Evolutionary conservation across 2,888 invertebrate genomes (phyloP).

Genomic region (Crepidodera aurea): DNA sequence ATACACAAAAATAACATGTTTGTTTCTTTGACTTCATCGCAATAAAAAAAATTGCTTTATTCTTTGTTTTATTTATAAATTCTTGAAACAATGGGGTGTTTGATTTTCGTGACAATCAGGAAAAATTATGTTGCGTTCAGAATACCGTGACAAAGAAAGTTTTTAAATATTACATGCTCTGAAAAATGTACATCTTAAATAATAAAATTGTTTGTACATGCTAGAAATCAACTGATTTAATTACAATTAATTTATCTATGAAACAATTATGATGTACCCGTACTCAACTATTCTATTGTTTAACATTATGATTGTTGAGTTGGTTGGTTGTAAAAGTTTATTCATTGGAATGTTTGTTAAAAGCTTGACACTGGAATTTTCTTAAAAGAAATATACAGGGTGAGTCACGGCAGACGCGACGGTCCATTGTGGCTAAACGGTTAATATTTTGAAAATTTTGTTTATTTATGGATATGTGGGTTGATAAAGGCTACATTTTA

Average conservation of each 20-base stretch:
- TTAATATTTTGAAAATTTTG: no score
- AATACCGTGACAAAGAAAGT: conserved; percentile 45
- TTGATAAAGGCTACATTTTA: no score
- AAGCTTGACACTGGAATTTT: no score
- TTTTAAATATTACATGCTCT: conserved; percentile 45
- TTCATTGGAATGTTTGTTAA: neutral
- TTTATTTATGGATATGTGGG: no score
- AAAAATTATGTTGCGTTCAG: conserved; percentile 47
- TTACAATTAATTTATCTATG: neutral
- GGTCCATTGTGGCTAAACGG: no score
- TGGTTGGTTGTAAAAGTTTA: neutral
- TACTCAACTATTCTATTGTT: neutral
- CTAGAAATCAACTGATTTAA: neutral
- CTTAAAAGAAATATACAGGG: no score
- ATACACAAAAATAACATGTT: conserved; percentile 27
- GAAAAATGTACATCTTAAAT: conserved; percentile 31
- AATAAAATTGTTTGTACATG: neutral
- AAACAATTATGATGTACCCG: neutral
- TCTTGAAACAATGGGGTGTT: conserved; percentile 38
- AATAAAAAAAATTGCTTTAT: conserved; percentile 14
- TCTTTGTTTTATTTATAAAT: conserved; percentile 40
- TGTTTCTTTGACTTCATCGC: conserved; percentile 8
- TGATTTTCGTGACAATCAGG: conserved; percentile 34
- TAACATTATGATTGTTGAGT: neutral
- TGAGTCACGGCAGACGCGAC: no score